A percentile compares a stretch with the other conserved stretches of the same genome.
Evolutionary conservation across 2,888 invertebrate species (phyloP).

Genomic region (Diogma glabrata): DNA sequence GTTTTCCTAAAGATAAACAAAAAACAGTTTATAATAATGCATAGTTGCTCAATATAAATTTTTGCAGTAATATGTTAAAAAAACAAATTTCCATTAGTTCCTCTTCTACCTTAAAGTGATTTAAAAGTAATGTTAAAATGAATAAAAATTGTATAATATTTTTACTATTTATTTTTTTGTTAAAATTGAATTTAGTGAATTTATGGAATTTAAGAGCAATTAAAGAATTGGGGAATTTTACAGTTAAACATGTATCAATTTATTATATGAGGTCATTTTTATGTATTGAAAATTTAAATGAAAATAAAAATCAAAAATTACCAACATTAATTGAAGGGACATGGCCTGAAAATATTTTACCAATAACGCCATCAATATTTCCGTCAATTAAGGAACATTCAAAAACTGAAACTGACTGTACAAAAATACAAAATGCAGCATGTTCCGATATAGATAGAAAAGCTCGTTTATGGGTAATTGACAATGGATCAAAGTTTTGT

Average conservation of each 20-base stretch:
- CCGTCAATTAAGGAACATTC: constrained; percentile 15
- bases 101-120: too few species aligned
- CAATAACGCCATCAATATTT: constrained; percentile 17
- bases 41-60: too few species aligned
- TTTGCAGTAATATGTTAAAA: too few species aligned
- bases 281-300: constrained; percentile 13
- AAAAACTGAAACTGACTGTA: constrained; percentile 14
- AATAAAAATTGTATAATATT: too few species aligned
- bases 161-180: not conserved
- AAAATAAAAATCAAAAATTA: not conserved
- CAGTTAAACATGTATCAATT: constrained; percentile 17
- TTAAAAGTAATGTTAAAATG: too few species aligned
- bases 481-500: constrained; percentile 19
- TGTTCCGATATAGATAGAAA: constrained; percentile 18
- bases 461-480: constrained; percentile 20
- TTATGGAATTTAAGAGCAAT: constrained; percentile 6
- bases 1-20: too few species aligned
- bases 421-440: constrained; percentile 16
- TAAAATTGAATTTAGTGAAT: not conserved
- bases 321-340: constrained; percentile 21
- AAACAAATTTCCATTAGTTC: too few species aligned
- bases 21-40: too few species aligned
- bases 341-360: constrained; percentile 21
- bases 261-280: constrained; percentile 20
- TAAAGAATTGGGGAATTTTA: constrained; percentile 10